Base-by-base conservation (phyloP, 2,113 vertebrate species). In the Phaethon lepturus region DNA sequence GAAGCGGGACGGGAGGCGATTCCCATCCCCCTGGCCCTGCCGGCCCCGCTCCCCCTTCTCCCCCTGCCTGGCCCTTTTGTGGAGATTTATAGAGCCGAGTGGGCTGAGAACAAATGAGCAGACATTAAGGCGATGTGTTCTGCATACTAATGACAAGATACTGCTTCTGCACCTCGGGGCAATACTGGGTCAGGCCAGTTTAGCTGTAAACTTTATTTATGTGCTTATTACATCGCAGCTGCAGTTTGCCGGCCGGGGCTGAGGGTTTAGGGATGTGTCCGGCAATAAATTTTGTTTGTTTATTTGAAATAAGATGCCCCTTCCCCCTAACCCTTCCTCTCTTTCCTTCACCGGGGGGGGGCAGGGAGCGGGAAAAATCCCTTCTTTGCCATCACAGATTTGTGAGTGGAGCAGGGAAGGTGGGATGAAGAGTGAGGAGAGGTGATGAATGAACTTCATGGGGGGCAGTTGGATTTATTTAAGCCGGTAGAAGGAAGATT, bases 61-160 rank as follows among this genome's bases (percentile, higher is more conserved):
- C 82, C 79, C 93, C 94, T 33, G 42, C 95, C 92, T 94, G 50
- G 74, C 91, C 96, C 98, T 94, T 96, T 98, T 98, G 96, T 86
- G 81, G 97, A 95, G 98, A 98, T 98, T 98, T 98, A 96, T 95
- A 78, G 98, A 96, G 97, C 97, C 22, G 89, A 95, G 97, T 15
- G 97, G 68, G 97, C 96, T 95, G 98, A 97, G 98, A 98, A 98
- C 97, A 93, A 97, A 96, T 86, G 97, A 95, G 97, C 97, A 98
- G 98, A 98, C 98, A 96, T 96, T 66, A 81, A 91, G 93, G 97
- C 89, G 95, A 96, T 98, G 98, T 96, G 97, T 96, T 31, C 94
- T 77, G 98, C 98, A 98, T 98, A 95, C 97, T 97, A 98, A 98
- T 98, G 98, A 92, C 97, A 91, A 88, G 93, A 95, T 82, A 87